phyloP scores from a whole-genome alignment of 2,888 invertebrate genomes.

The Melinaea marsaeus region DNA sequence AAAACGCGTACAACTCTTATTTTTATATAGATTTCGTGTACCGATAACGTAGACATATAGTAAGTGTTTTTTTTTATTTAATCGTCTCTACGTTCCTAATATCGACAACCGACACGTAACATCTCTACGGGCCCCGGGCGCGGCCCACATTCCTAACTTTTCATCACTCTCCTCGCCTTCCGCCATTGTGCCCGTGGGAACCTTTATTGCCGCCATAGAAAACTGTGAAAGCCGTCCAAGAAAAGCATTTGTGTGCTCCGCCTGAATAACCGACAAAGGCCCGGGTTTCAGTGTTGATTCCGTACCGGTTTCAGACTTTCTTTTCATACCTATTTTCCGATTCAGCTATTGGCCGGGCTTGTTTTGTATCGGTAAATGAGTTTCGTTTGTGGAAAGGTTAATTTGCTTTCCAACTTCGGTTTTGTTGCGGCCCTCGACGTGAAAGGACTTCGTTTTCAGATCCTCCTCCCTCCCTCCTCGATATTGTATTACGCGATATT shows the following conservation, averaged over 20 bases:
- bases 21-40: too few relatives aligned
- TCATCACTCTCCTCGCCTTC: conserved; percentile 72
- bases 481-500: conserved; percentile 33
- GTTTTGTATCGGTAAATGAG: conserved; percentile 75
- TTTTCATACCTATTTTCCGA: conserved; percentile 68
- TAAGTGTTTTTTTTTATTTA: too few relatives aligned
- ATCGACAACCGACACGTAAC: conserved; percentile 34
- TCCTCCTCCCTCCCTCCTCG: conserved; percentile 32
- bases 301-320: conserved; percentile 54
- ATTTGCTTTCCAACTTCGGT: conserved; percentile 62
- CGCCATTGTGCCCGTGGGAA: conserved; percentile 75
- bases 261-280: conserved; percentile 69
- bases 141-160: conserved; percentile 76
- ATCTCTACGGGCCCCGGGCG: conserved; percentile 60
- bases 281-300: conserved; percentile 56
- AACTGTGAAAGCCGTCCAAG: conserved; percentile 72
- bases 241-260: conserved; percentile 73
- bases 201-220: conserved; percentile 77
- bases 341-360: conserved; percentile 58
- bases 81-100: background rate
- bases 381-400: conserved; percentile 64
- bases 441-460: conserved; percentile 42
- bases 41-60: too few relatives aligned
- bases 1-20: too few relatives aligned
- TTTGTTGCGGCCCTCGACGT: conserved; percentile 49